Evolutionary conservation across 2,113 vertebrate species (phyloP).

Genomic region (Sminthopsis crassicaudata): DNA sequence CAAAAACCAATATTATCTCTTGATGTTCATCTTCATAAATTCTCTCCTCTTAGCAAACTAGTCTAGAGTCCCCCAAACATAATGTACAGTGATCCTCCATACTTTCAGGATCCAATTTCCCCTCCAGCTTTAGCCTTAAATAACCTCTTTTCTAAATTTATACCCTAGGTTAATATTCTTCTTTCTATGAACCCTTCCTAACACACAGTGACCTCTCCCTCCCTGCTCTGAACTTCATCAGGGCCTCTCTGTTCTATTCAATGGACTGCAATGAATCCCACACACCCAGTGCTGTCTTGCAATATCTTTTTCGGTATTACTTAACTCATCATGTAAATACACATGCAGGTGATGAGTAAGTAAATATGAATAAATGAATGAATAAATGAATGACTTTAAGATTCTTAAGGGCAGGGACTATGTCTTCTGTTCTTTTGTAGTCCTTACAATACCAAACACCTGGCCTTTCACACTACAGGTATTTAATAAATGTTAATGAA

Average conservation of each 20-base stretch:
- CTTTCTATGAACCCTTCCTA: background rate
- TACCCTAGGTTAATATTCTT: background rate
- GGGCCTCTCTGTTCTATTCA: background rate
- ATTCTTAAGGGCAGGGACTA: background rate
- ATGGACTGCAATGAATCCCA: background rate
- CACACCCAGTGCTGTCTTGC: background rate
- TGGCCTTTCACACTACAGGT: background rate
- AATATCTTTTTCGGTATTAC: background rate
- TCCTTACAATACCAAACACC: background rate
- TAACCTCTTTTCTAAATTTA: background rate
- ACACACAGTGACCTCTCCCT: background rate
- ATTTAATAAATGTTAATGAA: background rate
- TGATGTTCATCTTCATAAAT: background rate
- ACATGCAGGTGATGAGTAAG: background rate
- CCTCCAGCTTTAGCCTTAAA: background rate
- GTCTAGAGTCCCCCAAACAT: background rate
- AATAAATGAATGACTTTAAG: background rate
- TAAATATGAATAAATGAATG: background rate
- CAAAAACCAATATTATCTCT: background rate
- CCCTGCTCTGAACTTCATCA: background rate
- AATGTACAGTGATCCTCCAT: background rate
- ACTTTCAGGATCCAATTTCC: background rate
- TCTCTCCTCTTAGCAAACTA: background rate
- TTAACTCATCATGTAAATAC: background rate
- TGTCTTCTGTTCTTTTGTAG: background rate